Evolutionary conservation across 2,888 invertebrate species (phyloP).

Genomic region (Leucophora obtusa): DNA sequence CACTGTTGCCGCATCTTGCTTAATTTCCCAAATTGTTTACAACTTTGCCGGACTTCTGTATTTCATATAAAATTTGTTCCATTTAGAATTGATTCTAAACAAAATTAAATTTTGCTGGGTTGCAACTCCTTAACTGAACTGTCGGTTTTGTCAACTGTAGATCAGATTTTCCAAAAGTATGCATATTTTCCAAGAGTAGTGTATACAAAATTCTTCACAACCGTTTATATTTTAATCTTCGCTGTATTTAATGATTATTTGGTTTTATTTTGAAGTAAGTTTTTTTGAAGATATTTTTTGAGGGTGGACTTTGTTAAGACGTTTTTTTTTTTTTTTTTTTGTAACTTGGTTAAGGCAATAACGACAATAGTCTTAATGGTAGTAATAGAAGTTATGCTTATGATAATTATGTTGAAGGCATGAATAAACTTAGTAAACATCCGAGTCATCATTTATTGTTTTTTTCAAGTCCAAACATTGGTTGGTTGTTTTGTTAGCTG

Average conservation of each 20-base stretch:
- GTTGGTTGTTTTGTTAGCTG: neutral
- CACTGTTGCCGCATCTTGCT: too few species aligned
- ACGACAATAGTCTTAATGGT: conserved; percentile 26
- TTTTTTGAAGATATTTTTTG: conserved; percentile 16
- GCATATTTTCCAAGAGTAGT: too few species aligned
- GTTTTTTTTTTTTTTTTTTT: too few species aligned
- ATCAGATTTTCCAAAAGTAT: too few species aligned
- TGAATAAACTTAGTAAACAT: conserved; percentile 31
- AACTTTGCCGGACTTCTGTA: too few species aligned
- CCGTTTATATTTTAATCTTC: neutral
- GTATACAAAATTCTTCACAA: too few species aligned
- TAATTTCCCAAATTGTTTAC: too few species aligned
- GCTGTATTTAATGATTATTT: conserved; percentile 1
- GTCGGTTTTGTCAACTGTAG: too few species aligned
- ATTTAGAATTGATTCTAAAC: too few species aligned
- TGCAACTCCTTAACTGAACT: too few species aligned
- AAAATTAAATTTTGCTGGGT: too few species aligned
- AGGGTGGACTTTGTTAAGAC: conserved; percentile 45
- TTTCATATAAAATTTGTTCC: too few species aligned
- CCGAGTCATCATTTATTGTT: conserved; percentile 32
- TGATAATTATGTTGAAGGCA: conserved; percentile 43
- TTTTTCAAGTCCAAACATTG: neutral
- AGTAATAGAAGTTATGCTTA: conserved; percentile 25
- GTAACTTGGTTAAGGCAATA: conserved; percentile 26
- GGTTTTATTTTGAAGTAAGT: neutral